Conservation (phyloP, 35 echinoderm and acorn worm species). For the Heliocidaris tuberculata region DNA sequence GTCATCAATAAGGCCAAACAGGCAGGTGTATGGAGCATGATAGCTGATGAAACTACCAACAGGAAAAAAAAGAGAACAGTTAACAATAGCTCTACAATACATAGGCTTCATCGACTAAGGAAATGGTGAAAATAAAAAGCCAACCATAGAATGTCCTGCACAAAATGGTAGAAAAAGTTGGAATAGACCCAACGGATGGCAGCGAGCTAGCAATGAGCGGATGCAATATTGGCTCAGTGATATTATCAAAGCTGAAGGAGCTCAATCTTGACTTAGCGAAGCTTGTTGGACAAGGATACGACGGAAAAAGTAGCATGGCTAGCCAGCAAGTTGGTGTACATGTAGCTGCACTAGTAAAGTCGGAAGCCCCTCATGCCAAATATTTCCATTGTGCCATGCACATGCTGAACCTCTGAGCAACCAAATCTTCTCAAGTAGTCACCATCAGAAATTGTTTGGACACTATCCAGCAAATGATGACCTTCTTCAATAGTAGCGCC, state of each 20-base stretch:
- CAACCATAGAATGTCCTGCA: not conserved
- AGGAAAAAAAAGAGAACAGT: not conserved
- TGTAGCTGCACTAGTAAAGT: too few species aligned
- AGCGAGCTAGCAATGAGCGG: too few species aligned
- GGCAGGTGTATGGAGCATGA: not conserved
- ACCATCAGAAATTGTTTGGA: constrained; percentile 37
- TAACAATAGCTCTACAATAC: not conserved
- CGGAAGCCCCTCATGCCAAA: too few species aligned
- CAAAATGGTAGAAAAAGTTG: too few species aligned
- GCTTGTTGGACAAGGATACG: too few species aligned
- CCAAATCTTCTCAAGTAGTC: constrained; percentile 6
- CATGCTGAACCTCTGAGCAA: constrained; percentile 30
- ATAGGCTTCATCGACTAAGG: not conserved
- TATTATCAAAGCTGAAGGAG: too few species aligned
- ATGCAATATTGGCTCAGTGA: too few species aligned
- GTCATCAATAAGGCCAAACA: not conserved
- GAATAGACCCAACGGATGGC: too few species aligned
- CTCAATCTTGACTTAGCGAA: too few species aligned
- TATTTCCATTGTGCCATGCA: constrained; percentile 44
- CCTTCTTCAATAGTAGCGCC: constrained; percentile 49
- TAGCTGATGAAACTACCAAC: not conserved
- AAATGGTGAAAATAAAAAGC: too few species aligned
- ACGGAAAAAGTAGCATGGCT: too few species aligned
- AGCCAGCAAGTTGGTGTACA: too few species aligned
- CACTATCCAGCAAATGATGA: constrained; percentile 17